Percentiles rank a stretch among this genome's conserved stretches.
phyloP scores from a whole-genome alignment of 2,797 vertebrate genomes.

The Clarias laeviceps region DNA sequence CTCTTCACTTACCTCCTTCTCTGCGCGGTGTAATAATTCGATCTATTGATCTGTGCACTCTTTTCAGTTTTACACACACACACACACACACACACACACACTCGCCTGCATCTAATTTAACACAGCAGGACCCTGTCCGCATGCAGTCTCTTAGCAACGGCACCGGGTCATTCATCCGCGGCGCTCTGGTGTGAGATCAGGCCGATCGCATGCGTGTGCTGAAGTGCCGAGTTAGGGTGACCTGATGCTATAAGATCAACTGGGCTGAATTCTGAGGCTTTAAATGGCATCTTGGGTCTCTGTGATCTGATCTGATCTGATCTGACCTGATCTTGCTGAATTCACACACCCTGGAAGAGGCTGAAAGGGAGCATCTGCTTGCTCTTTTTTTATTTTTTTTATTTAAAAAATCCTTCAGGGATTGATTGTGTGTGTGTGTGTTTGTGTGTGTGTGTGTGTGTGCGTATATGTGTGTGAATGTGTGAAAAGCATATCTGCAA shows the following conservation, averaged over 20 bases:
- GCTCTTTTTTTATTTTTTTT: not conserved
- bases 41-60: slow-evolving; percentile 70
- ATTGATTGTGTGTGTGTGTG: not conserved
- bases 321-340: slow-evolving; percentile 3
- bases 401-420: slow-evolving; percentile 18
- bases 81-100: slow-evolving; percentile 50
- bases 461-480: not conserved
- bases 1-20: not conserved
- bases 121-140: slow-evolving; percentile 38
- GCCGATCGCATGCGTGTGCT: not conserved
- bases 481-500: not conserved
- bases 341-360: slow-evolving; percentile 1
- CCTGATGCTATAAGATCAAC: slow-evolving; percentile 27
- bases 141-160: slow-evolving; percentile 55
- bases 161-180: slow-evolving; percentile 40
- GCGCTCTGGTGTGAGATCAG: slow-evolving; percentile 40
- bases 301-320: slow-evolving; percentile 26
- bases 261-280: slow-evolving; percentile 6
- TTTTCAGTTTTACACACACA: slow-evolving; percentile 56
- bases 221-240: slow-evolving; percentile 26
- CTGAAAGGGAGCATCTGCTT: slow-evolving; percentile 33
- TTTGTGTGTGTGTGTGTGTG: not conserved
- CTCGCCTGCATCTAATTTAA: slow-evolving; percentile 42
- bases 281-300: not conserved
- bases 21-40: slow-evolving; percentile 54